These are phyloP conservation scores for Petrophora chlorosata DNA, from an alignment of 2,888 invertebrate species.

Conservation along the genomic window DNA sequence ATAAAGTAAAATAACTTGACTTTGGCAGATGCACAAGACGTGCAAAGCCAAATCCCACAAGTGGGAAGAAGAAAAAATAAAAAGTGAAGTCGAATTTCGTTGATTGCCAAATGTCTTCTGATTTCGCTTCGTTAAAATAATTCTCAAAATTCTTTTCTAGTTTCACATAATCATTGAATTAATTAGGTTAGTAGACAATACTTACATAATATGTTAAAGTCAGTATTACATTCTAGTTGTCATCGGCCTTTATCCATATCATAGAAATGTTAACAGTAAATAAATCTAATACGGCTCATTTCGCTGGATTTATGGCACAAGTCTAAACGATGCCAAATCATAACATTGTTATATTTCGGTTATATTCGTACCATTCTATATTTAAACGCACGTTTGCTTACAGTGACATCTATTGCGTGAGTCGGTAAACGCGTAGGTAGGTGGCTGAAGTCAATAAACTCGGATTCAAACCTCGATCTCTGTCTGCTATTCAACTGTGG, in stretches of 20 bases:
- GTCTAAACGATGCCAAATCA: constrained; percentile 23
- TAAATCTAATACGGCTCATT: constrained; percentile 16
- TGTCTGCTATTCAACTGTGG: background rate
- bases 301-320: constrained; percentile 11
- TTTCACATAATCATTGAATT: no score
- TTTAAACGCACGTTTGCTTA: background rate
- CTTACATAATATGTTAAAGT: no score
- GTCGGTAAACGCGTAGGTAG: background rate
- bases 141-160: no score
- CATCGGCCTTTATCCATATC: constrained; percentile 12
- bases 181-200: no score
- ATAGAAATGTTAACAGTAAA: constrained; percentile 7
- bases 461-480: constrained; percentile 20
- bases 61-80: no score
- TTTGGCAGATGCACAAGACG: no score
- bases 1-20: no score
- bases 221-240: no score
- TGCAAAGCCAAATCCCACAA: no score
- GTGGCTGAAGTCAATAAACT: background rate
- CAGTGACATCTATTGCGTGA: constrained; percentile 29
- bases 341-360: constrained; percentile 12
- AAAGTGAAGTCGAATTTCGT: no score
- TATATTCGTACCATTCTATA: constrained; percentile 6
- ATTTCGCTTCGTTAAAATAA: no score
- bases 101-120: no score